These are phyloP conservation scores for Onychomys leucogaster DNA, from an alignment of 2,797 vertebrate species.

Conservation along the genomic window DNA sequence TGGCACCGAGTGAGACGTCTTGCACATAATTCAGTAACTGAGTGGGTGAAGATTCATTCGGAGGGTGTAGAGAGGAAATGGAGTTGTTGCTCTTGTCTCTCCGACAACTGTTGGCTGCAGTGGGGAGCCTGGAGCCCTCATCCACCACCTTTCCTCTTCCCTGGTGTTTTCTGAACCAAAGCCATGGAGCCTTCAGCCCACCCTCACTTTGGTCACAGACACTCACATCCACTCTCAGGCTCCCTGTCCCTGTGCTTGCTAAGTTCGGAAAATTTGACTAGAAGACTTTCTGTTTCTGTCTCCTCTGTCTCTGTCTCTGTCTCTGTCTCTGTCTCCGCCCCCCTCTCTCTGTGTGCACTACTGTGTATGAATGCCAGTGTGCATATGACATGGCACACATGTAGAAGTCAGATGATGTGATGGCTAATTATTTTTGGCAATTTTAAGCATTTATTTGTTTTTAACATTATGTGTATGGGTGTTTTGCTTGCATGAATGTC, in stretches of 20 bases:
- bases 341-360: not conserved
- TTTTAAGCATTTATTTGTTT: not conserved
- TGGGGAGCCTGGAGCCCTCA: not conserved
- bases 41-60: constrained; percentile 17
- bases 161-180: not conserved
- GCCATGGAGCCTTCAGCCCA: not conserved
- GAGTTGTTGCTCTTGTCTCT: not conserved
- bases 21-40: not conserved
- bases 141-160: not conserved
- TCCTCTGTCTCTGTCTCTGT: not conserved
- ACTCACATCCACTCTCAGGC: not conserved
- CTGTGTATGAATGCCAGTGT: not conserved
- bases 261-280: not conserved
- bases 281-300: not conserved
- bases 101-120: not conserved
- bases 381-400: not conserved
- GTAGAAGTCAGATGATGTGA: not conserved
- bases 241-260: not conserved
- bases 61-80: not conserved
- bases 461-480: not conserved
- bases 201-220: not conserved
- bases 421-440: not conserved
- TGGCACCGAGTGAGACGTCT: not conserved
- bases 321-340: not conserved
- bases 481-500: not conserved